Percentiles rank a stretch among this genome's conserved stretches.
Evolutionary conservation across 2,113 vertebrate species (phyloP).

Genomic region (Colius striatus): DNA sequence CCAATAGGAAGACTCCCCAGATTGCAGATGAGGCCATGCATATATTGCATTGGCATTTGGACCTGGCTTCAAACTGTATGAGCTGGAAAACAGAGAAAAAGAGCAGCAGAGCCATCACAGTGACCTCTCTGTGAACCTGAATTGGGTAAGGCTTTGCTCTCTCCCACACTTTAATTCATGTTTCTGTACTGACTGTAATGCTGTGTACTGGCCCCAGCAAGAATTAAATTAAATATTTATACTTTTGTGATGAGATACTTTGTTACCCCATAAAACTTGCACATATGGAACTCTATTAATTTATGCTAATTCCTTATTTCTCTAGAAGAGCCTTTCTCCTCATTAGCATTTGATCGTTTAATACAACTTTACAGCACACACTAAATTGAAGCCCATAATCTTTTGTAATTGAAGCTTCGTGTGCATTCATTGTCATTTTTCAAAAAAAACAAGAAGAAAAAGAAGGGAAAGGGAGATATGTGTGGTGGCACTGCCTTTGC

Average conservation of each 20-base stretch:
- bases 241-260: conserved; percentile 69
- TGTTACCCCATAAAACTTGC: conserved; percentile 55
- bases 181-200: conserved; percentile 36
- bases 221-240: conserved; percentile 74
- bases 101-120: neutral
- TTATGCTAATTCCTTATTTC: conserved; percentile 70
- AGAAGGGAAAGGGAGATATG: neutral
- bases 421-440: neutral
- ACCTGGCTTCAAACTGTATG: neutral
- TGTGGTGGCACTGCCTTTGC: neutral
- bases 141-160: neutral
- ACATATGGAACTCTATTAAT: conserved; percentile 70
- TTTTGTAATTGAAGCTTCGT: conserved; percentile 56
- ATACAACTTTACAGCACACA: conserved; percentile 47
- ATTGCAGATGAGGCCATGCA: neutral
- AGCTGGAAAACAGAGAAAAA: neutral
- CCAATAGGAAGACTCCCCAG: neutral
- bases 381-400: conserved; percentile 55
- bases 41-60: neutral
- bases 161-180: conserved; percentile 32
- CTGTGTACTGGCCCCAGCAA: conserved; percentile 46
- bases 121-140: neutral
- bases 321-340: conserved; percentile 48
- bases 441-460: neutral
- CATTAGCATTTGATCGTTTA: conserved; percentile 67